Percentiles rank a stretch among this genome's conserved stretches.
These are phyloP conservation scores for Notospermus geniculatus DNA, from an alignment of 1,140 invertebrate genomes.

Conservation along the genomic window DNA sequence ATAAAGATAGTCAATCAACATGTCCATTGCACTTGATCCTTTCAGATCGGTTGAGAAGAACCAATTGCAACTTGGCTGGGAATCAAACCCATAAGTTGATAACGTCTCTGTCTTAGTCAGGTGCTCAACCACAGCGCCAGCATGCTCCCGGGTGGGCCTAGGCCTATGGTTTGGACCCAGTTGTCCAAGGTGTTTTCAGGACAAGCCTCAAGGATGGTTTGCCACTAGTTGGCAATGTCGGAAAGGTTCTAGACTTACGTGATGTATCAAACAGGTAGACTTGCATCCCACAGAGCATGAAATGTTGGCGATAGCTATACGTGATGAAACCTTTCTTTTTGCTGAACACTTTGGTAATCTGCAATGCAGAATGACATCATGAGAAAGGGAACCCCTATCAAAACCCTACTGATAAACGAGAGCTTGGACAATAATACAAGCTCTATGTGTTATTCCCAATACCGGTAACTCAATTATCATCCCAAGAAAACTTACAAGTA, in stretches of 20 bases:
- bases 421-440: slow-evolving; percentile 3
- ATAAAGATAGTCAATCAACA: slow-evolving; percentile 2
- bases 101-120: no score
- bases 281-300: slow-evolving; percentile 85
- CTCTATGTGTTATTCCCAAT: neutral
- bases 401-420: no score
- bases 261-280: slow-evolving; percentile 88
- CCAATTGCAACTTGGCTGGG: no score
- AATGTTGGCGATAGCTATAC: slow-evolving; percentile 92
- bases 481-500: slow-evolving; percentile 86
- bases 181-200: no score
- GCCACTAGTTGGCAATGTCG: neutral
- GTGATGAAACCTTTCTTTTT: slow-evolving; percentile 96
- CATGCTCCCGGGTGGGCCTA: no score
- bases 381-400: neutral
- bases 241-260: slow-evolving; percentile 67
- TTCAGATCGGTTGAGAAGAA: no score
- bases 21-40: no score
- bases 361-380: slow-evolving; percentile 21
- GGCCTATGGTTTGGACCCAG: no score
- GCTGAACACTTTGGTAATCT: slow-evolving; percentile 87
- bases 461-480: slow-evolving; percentile 16
- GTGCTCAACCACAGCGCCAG: no score
- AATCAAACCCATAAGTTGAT: no score
- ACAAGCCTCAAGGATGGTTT: no score